Evolutionary conservation across 2,797 vertebrate species (phyloP).

Genomic region (Naso thynnoides): DNA sequence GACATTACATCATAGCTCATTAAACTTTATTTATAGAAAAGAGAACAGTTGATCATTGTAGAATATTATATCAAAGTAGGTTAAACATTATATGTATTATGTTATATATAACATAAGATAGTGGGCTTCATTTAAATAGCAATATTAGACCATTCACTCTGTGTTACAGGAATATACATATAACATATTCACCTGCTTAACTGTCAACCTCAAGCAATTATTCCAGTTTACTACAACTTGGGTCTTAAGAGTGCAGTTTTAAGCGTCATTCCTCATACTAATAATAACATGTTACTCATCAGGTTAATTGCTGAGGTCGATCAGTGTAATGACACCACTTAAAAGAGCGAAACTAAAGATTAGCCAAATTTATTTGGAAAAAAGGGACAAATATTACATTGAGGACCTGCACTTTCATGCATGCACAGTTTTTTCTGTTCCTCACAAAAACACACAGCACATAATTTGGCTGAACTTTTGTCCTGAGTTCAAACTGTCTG

Average conservation of each 20-base stretch:
- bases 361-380: background rate
- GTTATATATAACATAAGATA: no score
- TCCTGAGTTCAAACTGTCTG: background rate
- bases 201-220: background rate
- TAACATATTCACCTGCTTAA: background rate
- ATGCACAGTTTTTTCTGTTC: background rate
- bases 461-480: background rate
- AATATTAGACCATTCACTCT: background rate
- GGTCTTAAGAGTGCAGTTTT: constrained; percentile 1
- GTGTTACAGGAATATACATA: background rate
- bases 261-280: background rate
- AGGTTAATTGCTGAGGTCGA: background rate
- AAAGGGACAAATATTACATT: no score
- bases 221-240: constrained; percentile 25
- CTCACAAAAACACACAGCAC: background rate
- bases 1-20: no score
- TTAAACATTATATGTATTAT: no score
- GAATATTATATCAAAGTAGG: no score
- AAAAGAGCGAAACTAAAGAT: background rate
- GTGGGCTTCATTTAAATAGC: background rate
- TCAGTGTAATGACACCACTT: background rate
- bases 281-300: background rate
- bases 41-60: no score
- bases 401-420: background rate
- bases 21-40: no score